phyloP scores from a whole-genome alignment of 1,140 invertebrate species.

The Mylabris phalerata region DNA sequence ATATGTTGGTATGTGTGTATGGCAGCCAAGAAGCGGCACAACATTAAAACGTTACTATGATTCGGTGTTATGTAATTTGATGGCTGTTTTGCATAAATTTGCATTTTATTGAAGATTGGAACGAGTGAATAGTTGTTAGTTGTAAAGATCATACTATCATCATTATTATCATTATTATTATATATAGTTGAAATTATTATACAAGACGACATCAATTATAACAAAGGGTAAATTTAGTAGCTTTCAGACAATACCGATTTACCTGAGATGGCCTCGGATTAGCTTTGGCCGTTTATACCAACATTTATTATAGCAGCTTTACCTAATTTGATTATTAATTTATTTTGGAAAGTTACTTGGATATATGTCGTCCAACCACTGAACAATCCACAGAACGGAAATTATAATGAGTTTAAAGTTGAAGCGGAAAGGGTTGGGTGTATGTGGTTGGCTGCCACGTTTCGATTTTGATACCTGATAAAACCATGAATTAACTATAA shows the following conservation, averaged over 20 bases:
- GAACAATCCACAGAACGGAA: conserved; percentile 12
- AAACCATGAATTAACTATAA: background rate
- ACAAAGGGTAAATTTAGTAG: conserved; percentile 24
- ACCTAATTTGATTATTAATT: conserved; percentile 17
- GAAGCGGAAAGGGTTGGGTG: background rate
- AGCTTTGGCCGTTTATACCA: conserved; percentile 14
- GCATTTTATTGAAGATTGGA: conserved; percentile 34
- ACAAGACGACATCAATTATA: conserved; percentile 23
- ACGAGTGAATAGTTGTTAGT: conserved; percentile 16
- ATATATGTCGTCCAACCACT: background rate
- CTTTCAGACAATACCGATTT: conserved; percentile 21
- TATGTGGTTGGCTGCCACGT: background rate
- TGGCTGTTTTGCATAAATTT: conserved; percentile 39
- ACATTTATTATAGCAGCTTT: conserved; percentile 16
- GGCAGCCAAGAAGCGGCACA: no score
- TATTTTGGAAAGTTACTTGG: conserved; percentile 10
- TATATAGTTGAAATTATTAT: conserved; percentile 11
- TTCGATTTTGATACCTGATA: background rate
- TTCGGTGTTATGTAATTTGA: conserved; percentile 36
- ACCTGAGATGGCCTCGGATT: conserved; percentile 25
- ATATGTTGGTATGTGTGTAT: no score
- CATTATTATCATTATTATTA: background rate
- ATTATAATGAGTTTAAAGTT: conserved; percentile 8
- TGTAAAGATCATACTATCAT: no score
- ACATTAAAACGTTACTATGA: conserved; percentile 7